Conservation (phyloP, 2,888 invertebrate species). For the Clunio marinus region DNA sequence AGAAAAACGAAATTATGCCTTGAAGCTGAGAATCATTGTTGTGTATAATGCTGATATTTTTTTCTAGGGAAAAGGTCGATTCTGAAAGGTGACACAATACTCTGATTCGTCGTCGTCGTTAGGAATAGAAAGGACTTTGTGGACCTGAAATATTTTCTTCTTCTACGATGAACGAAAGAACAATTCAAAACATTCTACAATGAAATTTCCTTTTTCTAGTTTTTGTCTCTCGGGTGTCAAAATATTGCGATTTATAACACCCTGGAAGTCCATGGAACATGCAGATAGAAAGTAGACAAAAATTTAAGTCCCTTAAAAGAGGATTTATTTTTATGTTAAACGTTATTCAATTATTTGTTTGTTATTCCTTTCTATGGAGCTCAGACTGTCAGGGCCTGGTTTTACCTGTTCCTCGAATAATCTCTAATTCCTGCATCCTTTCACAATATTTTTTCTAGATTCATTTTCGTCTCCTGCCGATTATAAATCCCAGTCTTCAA, state of each 20-base stretch:
- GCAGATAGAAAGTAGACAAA: neutral
- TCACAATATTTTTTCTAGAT: neutral
- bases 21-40: constrained; percentile 17
- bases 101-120: no score
- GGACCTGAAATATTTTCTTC: neutral
- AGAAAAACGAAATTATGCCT: constrained; percentile 12
- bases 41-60: neutral
- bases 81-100: constrained; percentile 24
- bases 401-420: constrained; percentile 23
- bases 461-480: neutral
- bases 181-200: neutral
- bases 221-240: constrained; percentile 29
- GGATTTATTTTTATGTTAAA: constrained; percentile 13
- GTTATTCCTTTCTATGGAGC: neutral
- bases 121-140: neutral
- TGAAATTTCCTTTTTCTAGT: neutral
- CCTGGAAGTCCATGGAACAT: neutral
- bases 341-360: constrained; percentile 26
- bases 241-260: constrained; percentile 37
- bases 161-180: neutral
- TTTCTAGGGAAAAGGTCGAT: constrained; percentile 7
- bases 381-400: neutral
- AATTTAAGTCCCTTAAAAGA: constrained; percentile 28
- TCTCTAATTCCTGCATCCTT: neutral
- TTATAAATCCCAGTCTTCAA: neutral